Conservation (phyloP, 35 echinoderm and acorn worm species). For the Heliocidaris erythrogramma region DNA sequence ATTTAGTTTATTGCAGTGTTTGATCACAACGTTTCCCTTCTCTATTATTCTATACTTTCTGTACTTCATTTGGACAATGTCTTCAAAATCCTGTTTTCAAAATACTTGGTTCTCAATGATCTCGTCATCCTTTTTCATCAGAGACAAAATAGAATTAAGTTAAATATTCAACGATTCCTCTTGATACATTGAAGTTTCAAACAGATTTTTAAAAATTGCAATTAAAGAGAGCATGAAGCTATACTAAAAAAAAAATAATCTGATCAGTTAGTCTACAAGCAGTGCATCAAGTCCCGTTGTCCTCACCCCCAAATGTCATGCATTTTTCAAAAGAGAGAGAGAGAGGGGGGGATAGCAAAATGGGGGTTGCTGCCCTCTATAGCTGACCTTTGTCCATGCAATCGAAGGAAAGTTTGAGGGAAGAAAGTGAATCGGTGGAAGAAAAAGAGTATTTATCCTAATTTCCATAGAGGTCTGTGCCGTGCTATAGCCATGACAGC, state of each 20-base stretch:
- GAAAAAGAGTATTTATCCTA: constrained; percentile 14
- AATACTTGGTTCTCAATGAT: too few species aligned
- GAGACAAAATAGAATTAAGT: background rate
- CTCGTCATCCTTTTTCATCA: too few species aligned
- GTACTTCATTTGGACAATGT: too few species aligned
- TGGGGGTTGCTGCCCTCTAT: background rate
- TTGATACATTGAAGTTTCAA: background rate
- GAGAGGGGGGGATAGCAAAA: background rate
- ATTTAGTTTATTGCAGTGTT: too few species aligned
- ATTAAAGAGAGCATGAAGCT: background rate
- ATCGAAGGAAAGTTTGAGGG: background rate
- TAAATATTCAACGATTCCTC: background rate
- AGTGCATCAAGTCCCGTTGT: too few species aligned
- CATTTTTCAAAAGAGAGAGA: background rate
- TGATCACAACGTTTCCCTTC: too few species aligned
- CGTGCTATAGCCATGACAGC: constrained; percentile 89
- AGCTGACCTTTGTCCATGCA: background rate
- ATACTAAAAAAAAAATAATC: background rate
- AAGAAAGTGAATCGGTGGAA: background rate
- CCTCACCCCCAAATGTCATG: too few species aligned
- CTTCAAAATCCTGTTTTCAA: too few species aligned
- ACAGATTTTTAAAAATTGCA: background rate
- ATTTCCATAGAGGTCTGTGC: constrained; percentile 55
- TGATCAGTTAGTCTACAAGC: too few species aligned
- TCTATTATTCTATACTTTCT: too few species aligned